Evolutionary conservation across 1,140 invertebrate species (phyloP).

Genomic region (Temnothorax nylanderi): DNA sequence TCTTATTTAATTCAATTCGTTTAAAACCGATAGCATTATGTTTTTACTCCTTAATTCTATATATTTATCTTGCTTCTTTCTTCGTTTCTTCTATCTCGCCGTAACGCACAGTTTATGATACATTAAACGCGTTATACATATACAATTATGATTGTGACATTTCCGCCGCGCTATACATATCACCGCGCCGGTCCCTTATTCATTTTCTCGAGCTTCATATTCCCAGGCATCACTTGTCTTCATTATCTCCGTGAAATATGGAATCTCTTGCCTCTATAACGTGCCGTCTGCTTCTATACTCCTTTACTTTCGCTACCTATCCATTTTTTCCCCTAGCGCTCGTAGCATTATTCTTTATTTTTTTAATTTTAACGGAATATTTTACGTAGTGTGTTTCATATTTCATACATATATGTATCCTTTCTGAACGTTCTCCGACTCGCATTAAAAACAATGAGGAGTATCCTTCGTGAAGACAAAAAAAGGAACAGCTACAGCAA

Average conservation of each 20-base stretch:
- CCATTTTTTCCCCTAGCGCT: slow-evolving; percentile 19
- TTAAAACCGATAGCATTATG: background rate
- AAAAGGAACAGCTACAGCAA: background rate
- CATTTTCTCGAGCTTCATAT: slow-evolving; percentile 47
- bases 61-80: background rate
- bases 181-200: slow-evolving; percentile 52
- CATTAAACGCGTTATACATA: background rate
- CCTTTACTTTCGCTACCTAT: slow-evolving; percentile 41
- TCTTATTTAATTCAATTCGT: background rate
- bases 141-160: slow-evolving; percentile 27
- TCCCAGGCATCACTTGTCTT: slow-evolving; percentile 52
- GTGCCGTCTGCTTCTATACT: slow-evolving; percentile 52
- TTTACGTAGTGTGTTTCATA: background rate
- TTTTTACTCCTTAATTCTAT: background rate
- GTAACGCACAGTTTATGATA: background rate
- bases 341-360: background rate
- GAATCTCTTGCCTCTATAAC: slow-evolving; percentile 46
- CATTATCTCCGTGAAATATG: slow-evolving; percentile 52
- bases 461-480: background rate
- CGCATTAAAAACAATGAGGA: background rate
- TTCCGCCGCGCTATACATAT: slow-evolving; percentile 52
- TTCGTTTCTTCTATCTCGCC: background rate
- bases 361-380: slow-evolving; percentile 30
- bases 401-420: background rate
- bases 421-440: background rate